These are phyloP conservation scores for Dendrolimus pini DNA, from an alignment of 2,888 invertebrate species.

Conservation along the genomic window DNA sequence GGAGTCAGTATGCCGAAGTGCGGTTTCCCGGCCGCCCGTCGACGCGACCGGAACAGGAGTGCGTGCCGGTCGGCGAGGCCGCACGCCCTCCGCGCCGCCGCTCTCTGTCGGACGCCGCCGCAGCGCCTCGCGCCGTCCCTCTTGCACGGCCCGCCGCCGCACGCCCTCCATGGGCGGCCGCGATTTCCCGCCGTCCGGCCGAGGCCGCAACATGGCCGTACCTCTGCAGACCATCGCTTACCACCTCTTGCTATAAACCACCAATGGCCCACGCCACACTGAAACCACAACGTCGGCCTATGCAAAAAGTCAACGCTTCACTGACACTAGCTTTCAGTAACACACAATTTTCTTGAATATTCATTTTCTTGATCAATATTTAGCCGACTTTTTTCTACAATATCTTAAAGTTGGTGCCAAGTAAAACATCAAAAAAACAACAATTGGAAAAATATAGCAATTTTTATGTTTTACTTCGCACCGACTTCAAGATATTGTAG, in stretches of 20 bases:
- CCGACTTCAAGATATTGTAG: no score
- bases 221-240: constrained; percentile 43
- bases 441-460: no score
- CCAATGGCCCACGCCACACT: constrained; percentile 16
- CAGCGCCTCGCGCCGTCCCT: constrained; percentile 39
- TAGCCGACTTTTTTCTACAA: no score
- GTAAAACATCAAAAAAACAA: no score
- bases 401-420: no score
- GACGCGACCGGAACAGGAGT: constrained; percentile 75
- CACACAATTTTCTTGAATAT: no score
- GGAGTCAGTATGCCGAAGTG: constrained; percentile 64
- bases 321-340: no score
- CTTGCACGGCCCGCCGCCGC: constrained; percentile 51
- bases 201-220: constrained; percentile 69
- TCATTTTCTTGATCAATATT: no score
- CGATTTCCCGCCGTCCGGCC: constrained; percentile 67
- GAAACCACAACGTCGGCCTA: no score
- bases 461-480: no score
- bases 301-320: no score
- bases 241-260: constrained; percentile 37
- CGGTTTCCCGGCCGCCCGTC: constrained; percentile 73
- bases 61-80: constrained; percentile 67
- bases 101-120: constrained; percentile 45
- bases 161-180: constrained; percentile 76
- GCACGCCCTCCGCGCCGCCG: constrained; percentile 72